These are phyloP conservation scores for Gibbula magus DNA, from an alignment of 2,888 invertebrate species.

Conservation along the genomic window DNA sequence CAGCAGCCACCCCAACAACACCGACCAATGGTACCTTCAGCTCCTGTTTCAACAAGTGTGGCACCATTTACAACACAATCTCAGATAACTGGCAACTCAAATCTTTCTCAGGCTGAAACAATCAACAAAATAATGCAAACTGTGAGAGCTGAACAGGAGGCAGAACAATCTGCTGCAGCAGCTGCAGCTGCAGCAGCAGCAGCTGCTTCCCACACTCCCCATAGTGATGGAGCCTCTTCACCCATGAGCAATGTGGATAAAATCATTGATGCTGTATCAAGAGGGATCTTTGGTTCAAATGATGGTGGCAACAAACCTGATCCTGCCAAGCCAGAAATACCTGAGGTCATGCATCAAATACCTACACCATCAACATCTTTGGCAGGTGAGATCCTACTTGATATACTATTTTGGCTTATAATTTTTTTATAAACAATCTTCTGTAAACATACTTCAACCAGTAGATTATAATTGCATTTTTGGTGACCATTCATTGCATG, in stretches of 20 bases:
- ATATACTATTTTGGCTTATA: no score
- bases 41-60: not conserved
- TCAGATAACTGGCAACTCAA: not conserved
- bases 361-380: not conserved
- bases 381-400: not conserved
- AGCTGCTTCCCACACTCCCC: not conserved
- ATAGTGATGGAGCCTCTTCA: not conserved
- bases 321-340: not conserved
- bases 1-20: slow-evolving; percentile 19
- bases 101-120: slow-evolving; percentile 1
- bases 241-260: slow-evolving; percentile 83
- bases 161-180: slow-evolving; percentile 12
- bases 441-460: no score
- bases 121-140: slow-evolving; percentile 21
- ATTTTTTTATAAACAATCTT: not conserved
- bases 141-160: slow-evolving; percentile 17
- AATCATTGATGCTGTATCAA: slow-evolving; percentile 91
- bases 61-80: not conserved
- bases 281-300: slow-evolving; percentile 77
- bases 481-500: no score
- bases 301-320: slow-evolving; percentile 41
- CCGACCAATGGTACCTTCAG: not conserved
- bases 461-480: no score
- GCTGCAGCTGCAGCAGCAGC: slow-evolving; percentile 3
- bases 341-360: not conserved